phyloP scores from a whole-genome alignment of 2,113 vertebrate species.

The Gasterosteus aculeatus region DNA sequence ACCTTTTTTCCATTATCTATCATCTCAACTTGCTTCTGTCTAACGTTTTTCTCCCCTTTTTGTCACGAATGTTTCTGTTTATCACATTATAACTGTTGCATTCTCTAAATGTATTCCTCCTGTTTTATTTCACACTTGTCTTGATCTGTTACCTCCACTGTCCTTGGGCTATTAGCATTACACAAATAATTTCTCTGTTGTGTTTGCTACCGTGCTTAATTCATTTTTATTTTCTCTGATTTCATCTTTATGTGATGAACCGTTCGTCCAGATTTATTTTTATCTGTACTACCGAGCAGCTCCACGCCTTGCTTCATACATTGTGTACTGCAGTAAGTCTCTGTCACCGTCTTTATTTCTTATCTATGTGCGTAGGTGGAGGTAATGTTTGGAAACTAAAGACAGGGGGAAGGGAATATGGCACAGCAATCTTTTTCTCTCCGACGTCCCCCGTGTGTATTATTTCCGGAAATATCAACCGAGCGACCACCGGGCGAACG shows the following conservation, averaged over 20 bases:
- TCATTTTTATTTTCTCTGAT: slow-evolving; percentile 50
- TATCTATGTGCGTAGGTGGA: slow-evolving; percentile 59
- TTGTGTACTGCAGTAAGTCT: slow-evolving; percentile 57
- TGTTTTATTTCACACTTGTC: slow-evolving; percentile 44
- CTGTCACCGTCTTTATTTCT: slow-evolving; percentile 39
- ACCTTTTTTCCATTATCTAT: slow-evolving; percentile 69
- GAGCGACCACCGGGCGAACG: slow-evolving; percentile 59
- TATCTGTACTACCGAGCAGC: slow-evolving; percentile 62
- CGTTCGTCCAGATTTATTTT: slow-evolving; percentile 48
- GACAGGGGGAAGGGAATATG: slow-evolving; percentile 61
- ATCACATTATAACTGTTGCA: slow-evolving; percentile 43
- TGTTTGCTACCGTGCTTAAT: slow-evolving; percentile 49
- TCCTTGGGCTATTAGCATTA: slow-evolving; percentile 55
- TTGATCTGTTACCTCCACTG: slow-evolving; percentile 49
- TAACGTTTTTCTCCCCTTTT: slow-evolving; percentile 15
- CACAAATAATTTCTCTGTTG: slow-evolving; percentile 49
- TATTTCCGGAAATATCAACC: slow-evolving; percentile 67
- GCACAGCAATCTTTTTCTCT: slow-evolving; percentile 54
- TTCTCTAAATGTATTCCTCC: slow-evolving; percentile 44
- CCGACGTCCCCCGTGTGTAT: slow-evolving; percentile 66
- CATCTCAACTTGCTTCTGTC: slow-evolving; percentile 25
- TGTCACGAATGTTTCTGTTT: slow-evolving; percentile 41
- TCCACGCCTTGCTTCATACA: slow-evolving; percentile 52
- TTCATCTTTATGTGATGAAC: slow-evolving; percentile 59
- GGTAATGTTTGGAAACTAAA: slow-evolving; percentile 70